Evolutionary conservation across 1,140 invertebrate genomes (phyloP), one percentile per base, ranked within the genome.

Genomic region (Bombus impatiens): DNA sequence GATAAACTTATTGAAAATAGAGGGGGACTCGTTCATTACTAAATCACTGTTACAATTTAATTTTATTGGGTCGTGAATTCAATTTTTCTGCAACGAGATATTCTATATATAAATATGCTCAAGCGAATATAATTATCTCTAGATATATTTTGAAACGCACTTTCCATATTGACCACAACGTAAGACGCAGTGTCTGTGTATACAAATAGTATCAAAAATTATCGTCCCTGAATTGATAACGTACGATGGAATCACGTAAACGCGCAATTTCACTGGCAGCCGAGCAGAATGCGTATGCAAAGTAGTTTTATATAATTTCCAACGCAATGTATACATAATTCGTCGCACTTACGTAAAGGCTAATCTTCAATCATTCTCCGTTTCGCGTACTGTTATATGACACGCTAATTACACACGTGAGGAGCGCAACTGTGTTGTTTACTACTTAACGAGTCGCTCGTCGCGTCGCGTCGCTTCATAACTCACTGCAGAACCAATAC

Each of bases 261-360:
- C 47, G 35, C 5, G 47, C 8, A 35, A 77, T 37, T 40, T 59
- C 53, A 77, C 42, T 8, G 2, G 10, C 12, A 18, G 1, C 2
- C 67, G 32, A 35, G 32, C 15, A 28, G 12, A 32, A 76, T n/a
- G 40, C 44, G 62, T 84, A 37, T 44, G 37, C 28, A 18, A 71
- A 74, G 9, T 6, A 40, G 42, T 80, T 85, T 80, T 85, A 85
- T 81, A 74, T 81, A 85, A 85, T 85, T 85, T 81, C 13, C 78
- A 74, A 35, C 25, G 70, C 68, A 47, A 67, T 65, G 53, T 37
- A n/a, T 80, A 70, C 83, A 80, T 85, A 81, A 85, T 81, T 85
- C 70, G 37, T 37, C 12, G 35, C 25, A 59, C 53, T 85, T 80
- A 80, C 77, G 53, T 85, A 85, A 85, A 79, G 5, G 53, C 70